Evolutionary conservation across 2,888 invertebrate genomes (phyloP).

Genomic region (Drosophila paramelanica): DNA sequence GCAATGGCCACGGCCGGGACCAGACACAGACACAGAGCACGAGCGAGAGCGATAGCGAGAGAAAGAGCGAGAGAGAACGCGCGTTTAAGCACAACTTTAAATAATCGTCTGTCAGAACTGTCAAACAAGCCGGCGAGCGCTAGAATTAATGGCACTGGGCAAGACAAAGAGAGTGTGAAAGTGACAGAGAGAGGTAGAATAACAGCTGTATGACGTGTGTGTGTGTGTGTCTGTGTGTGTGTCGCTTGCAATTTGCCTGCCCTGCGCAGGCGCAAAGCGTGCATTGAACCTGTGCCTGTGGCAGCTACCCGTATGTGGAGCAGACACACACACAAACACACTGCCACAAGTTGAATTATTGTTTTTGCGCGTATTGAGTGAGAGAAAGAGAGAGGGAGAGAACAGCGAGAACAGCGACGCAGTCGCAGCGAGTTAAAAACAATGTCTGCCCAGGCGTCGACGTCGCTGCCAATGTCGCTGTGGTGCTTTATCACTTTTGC

Average conservation of each 20-base stretch:
- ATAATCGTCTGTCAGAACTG: slow-evolving; percentile 86
- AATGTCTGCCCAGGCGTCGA: slow-evolving; percentile 65
- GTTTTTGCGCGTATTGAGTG: slow-evolving; percentile 61
- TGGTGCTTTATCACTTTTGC: slow-evolving; percentile 79
- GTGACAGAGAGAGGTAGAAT: slow-evolving; percentile 1
- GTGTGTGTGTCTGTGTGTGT: slow-evolving; percentile 25
- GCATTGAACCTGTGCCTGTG: slow-evolving; percentile 73
- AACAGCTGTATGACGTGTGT: slow-evolving; percentile 19
- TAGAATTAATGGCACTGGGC: slow-evolving; percentile 84
- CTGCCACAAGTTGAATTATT: slow-evolving; percentile 74
- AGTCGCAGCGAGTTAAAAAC: slow-evolving; percentile 76
- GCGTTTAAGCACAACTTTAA: slow-evolving; percentile 85
- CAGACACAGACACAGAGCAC: slow-evolving; percentile 26
- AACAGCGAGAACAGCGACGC: slow-evolving; percentile 52
- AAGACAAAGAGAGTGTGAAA: slow-evolving; percentile 31
- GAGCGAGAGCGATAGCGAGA: slow-evolving; percentile 7
- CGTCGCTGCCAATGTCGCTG: slow-evolving; percentile 69
- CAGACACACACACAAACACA: slow-evolving; percentile 57
- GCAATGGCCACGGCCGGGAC: slow-evolving; percentile 55
- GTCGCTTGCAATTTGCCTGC: slow-evolving; percentile 69
- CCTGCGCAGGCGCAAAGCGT: slow-evolving; percentile 81
- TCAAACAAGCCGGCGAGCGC: slow-evolving; percentile 85
- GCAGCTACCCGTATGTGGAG: slow-evolving; percentile 65
- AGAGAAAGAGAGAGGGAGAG: background rate
- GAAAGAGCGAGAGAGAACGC: slow-evolving; percentile 35